phyloP scores from a whole-genome alignment of 2,113 vertebrate species.

The Struthio camelus region DNA sequence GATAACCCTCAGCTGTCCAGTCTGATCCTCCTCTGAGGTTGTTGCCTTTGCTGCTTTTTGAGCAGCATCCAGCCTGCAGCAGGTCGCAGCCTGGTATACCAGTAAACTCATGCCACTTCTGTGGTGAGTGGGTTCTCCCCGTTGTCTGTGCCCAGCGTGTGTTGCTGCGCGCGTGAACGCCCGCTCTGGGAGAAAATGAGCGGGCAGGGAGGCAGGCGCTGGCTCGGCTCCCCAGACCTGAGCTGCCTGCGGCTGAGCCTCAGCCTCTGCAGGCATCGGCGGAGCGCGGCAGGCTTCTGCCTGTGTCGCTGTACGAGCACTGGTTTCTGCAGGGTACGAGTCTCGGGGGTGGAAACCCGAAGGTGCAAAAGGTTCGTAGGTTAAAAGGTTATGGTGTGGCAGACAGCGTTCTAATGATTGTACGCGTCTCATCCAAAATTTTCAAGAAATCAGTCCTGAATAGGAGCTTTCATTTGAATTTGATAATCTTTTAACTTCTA shows the following conservation, averaged over 20 bases:
- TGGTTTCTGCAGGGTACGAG: not conserved
- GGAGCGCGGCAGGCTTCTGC: not conserved
- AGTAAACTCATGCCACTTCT: no score
- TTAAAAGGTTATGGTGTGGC: not conserved
- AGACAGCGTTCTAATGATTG: not conserved
- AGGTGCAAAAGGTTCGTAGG: not conserved
- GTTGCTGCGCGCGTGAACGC: not conserved
- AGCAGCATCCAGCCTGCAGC: no score
- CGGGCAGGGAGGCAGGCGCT: not conserved
- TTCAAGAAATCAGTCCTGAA: not conserved
- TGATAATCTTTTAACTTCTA: not conserved
- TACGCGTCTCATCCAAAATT: not conserved
- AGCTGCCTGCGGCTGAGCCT: not conserved
- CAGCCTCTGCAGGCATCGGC: rapidly evolving
- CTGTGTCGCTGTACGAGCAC: rapidly evolving
- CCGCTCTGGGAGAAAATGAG: not conserved
- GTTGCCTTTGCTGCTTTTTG: not conserved
- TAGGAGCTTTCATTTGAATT: not conserved
- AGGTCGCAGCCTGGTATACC: not conserved
- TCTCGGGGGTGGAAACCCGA: not conserved
- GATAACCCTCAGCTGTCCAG: not conserved
- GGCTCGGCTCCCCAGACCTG: rapidly evolving
- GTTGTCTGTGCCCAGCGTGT: rapidly evolving
- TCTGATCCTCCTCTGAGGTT: not conserved
- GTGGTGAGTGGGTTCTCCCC: no score